A percentile compares a stretch with the other conserved stretches of the same genome.
phyloP scores from a whole-genome alignment of 1,140 invertebrate species.

The Sitobion miscanthi region DNA sequence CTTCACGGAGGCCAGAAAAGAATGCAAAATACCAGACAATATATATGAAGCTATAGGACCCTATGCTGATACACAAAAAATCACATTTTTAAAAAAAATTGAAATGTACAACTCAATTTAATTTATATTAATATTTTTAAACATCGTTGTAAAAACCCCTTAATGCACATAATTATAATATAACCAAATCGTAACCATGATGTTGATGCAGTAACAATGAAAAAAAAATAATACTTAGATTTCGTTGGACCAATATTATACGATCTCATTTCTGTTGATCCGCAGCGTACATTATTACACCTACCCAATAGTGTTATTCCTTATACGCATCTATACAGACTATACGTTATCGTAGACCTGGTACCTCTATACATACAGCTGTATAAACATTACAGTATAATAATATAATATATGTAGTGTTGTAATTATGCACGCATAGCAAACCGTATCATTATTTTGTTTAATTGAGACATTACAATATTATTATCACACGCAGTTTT shows the following conservation, averaged over 20 bases:
- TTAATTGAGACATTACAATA: neutral
- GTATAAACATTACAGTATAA: neutral
- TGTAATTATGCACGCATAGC: neutral
- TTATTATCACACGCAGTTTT: neutral
- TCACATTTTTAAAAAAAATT: too few relatives aligned
- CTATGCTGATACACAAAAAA: too few relatives aligned
- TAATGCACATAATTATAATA: too few relatives aligned
- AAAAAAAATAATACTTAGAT: neutral
- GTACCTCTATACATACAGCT: neutral
- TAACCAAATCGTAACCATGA: too few relatives aligned
- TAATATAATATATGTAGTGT: neutral
- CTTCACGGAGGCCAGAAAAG: too few relatives aligned
- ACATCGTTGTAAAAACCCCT: too few relatives aligned
- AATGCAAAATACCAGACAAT: too few relatives aligned
- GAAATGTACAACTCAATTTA: too few relatives aligned
- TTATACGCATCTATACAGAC: neutral
- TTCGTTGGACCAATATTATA: neutral
- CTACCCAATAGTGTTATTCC: neutral
- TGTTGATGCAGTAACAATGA: too few relatives aligned
- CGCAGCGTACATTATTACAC: neutral
- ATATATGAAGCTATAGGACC: too few relatives aligned
- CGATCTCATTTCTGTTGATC: neutral
- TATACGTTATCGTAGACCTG: neutral
- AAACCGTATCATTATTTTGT: neutral
- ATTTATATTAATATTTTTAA: too few relatives aligned